Evolutionary conservation across 2,113 vertebrate genomes (phyloP).

Genomic region (Vidua chalybeata): DNA sequence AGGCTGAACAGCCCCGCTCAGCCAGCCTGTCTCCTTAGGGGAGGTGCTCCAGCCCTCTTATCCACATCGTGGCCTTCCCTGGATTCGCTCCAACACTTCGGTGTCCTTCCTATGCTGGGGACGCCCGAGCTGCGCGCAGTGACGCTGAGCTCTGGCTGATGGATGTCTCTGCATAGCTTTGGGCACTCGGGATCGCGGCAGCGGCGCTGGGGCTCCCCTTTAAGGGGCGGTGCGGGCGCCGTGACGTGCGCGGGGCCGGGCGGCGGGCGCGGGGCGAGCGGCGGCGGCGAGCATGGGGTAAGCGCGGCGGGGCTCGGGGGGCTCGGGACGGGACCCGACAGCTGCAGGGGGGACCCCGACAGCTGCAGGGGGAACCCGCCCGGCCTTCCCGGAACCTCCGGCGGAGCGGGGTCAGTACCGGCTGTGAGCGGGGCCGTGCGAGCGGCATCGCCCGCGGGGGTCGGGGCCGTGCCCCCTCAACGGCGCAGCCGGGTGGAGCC

Average conservation of each 20-base stretch:
- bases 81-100: neutral
- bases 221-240: neutral
- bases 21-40: neutral
- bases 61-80: neutral
- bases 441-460: neutral
- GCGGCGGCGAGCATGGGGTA: neutral
- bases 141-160: neutral
- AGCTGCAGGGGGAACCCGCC: neutral
- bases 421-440: neutral
- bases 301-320: neutral
- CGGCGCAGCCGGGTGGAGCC: neutral
- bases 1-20: neutral
- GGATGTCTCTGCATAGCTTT: accelerated
- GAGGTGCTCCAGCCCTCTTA: neutral
- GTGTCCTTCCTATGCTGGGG: accelerated
- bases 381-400: neutral
- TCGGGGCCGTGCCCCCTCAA: neutral
- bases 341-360: neutral
- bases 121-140: neutral
- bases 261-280: neutral
- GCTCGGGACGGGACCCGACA: too few relatives aligned
- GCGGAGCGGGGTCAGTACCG: neutral
- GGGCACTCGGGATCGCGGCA: accelerated
- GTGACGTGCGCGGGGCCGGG: neutral
- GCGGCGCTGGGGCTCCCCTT: neutral